phyloP scores from a whole-genome alignment of 2,113 vertebrate species.

The Coreoperca whiteheadi region DNA sequence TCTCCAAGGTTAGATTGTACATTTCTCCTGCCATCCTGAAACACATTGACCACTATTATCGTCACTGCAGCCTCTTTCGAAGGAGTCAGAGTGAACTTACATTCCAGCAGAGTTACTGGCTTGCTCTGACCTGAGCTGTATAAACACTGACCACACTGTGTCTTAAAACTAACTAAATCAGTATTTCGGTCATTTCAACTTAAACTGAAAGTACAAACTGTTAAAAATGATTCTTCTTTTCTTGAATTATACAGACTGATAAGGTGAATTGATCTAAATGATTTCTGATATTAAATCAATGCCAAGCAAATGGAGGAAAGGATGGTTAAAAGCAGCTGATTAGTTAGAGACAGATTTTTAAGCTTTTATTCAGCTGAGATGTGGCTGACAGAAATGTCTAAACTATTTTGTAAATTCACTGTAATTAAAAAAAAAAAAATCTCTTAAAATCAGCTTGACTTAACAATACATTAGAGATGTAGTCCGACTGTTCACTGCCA shows the following conservation, averaged over 20 bases:
- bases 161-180: constrained; percentile 19
- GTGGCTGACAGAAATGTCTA: neutral
- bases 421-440: no score
- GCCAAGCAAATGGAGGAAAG: neutral
- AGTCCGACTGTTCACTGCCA: neutral
- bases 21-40: constrained; percentile 56
- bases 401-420: neutral
- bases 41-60: constrained; percentile 52
- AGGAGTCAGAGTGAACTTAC: constrained; percentile 41
- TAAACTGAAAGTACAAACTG: constrained; percentile 3
- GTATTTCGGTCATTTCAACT: neutral
- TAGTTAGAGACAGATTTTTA: neutral
- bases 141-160: constrained; percentile 46
- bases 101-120: constrained; percentile 62
- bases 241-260: neutral
- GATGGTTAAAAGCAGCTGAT: neutral
- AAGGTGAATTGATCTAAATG: neutral
- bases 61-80: constrained; percentile 49
- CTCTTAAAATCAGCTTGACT: neutral
- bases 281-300: neutral
- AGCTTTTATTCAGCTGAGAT: neutral
- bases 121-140: constrained; percentile 50
- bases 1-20: constrained; percentile 64
- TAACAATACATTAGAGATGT: neutral
- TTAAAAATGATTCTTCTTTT: neutral